phyloP scores from a whole-genome alignment of 2,113 vertebrate species.

The Coreoperca whiteheadi region DNA sequence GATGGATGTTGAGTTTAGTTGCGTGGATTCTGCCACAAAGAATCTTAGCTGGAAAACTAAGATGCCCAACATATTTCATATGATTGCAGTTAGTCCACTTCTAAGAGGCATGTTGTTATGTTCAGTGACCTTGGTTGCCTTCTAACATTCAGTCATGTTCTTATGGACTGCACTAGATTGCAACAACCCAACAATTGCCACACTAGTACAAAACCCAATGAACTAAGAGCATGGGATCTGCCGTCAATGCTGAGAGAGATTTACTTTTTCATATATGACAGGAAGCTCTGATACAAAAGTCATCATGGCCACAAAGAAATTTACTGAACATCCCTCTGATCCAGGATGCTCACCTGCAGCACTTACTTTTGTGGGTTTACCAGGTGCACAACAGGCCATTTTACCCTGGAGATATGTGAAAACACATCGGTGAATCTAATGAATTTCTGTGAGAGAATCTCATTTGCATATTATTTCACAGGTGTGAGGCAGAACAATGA shows the following conservation, averaged over 20 bases:
- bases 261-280: background rate
- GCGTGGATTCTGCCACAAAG: background rate
- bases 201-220: background rate
- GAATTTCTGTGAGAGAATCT: background rate
- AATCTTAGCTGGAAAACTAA: background rate
- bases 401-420: background rate
- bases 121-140: constrained; percentile 9
- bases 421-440: background rate
- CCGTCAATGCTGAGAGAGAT: background rate
- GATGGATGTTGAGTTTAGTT: background rate
- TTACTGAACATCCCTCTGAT: background rate
- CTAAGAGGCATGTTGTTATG: background rate
- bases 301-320: background rate
- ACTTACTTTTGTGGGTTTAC: background rate
- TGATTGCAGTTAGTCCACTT: no score
- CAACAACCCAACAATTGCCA: background rate
- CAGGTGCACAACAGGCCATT: background rate
- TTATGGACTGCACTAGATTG: background rate
- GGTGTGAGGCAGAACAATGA: background rate
- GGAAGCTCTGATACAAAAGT: background rate
- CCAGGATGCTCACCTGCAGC: background rate
- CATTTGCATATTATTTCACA: background rate
- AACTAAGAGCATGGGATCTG: background rate
- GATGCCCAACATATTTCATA: background rate
- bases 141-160: background rate